phyloP scores from a whole-genome alignment of 2,888 invertebrate genomes.

The Rhingia campestris region DNA sequence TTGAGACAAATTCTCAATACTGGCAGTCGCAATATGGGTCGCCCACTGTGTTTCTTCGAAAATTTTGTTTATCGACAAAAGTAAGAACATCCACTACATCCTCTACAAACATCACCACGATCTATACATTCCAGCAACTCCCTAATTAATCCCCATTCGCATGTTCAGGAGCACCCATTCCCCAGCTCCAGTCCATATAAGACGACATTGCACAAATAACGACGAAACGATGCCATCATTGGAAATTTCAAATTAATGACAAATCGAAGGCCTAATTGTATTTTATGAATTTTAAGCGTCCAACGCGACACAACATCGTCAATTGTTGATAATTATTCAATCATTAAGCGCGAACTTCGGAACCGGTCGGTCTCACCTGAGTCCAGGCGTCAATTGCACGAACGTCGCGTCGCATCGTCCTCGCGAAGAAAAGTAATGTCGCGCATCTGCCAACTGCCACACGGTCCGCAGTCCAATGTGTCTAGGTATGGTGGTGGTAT shows the following conservation, averaged over 20 bases:
- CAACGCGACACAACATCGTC: constrained; percentile 67
- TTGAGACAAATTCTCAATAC: too few species aligned
- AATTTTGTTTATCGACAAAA: too few species aligned
- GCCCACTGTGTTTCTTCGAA: too few species aligned
- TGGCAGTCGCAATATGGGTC: too few species aligned
- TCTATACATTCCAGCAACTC: not conserved
- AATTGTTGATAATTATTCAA: constrained; percentile 73
- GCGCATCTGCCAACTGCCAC: not conserved
- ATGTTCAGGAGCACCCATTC: constrained; percentile 13
- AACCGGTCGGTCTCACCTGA: constrained; percentile 18
- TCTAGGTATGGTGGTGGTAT: constrained; percentile 53
- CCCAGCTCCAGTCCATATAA: constrained; percentile 7
- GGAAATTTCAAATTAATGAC: constrained; percentile 73
- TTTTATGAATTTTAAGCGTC: constrained; percentile 71
- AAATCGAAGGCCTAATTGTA: constrained; percentile 74
- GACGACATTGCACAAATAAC: constrained; percentile 24
- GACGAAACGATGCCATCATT: constrained; percentile 60
- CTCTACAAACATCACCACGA: too few species aligned
- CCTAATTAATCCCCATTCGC: constrained; percentile 44
- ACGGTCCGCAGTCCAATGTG: constrained; percentile 16
- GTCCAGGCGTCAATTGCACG: constrained; percentile 51
- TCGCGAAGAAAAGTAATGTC: not conserved
- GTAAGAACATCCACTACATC: too few species aligned
- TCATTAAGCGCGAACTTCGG: constrained; percentile 64
- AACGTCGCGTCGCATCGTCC: constrained; percentile 15